A percentile compares a stretch with the other conserved stretches of the same genome.
Conservation (phyloP, 2,888 invertebrate genomes). For the Drosophila anomelani region DNA sequence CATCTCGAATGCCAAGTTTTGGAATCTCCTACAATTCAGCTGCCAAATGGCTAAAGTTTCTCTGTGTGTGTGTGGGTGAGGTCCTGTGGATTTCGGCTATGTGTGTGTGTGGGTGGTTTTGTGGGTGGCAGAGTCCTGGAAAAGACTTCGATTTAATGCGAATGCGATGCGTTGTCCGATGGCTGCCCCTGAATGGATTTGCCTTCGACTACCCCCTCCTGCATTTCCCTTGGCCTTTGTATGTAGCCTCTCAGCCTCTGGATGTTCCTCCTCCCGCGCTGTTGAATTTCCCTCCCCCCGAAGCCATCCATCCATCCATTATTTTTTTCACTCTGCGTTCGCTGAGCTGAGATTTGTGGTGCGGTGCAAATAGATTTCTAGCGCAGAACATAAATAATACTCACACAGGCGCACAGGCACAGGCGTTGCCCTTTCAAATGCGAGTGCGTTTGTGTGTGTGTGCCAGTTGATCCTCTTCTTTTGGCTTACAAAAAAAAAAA, state of each 20-base stretch:
- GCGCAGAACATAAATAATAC: constrained; percentile 83
- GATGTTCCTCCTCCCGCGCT: neutral
- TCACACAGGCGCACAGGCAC: constrained; percentile 54
- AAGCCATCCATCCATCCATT: constrained; percentile 38
- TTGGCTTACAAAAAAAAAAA: constrained; percentile 23
- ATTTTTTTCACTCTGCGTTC: constrained; percentile 57
- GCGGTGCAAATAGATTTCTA: constrained; percentile 83
- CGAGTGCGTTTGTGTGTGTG: constrained; percentile 35
- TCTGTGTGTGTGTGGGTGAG: constrained; percentile 12
- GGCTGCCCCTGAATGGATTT: constrained; percentile 50
- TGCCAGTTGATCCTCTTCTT: constrained; percentile 66
- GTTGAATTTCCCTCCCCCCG: neutral
- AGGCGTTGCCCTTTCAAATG: constrained; percentile 29
- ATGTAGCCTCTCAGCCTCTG: neutral
- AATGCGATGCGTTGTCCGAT: constrained; percentile 62
- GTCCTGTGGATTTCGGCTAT: constrained; percentile 3
- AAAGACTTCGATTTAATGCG: constrained; percentile 82
- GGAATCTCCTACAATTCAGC: constrained; percentile 64
- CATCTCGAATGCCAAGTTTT: constrained; percentile 41
- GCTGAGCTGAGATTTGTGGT: constrained; percentile 83
- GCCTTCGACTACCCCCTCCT: constrained; percentile 25
- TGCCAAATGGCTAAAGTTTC: constrained; percentile 71
- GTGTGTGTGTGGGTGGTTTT: neutral
- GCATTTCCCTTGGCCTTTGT: constrained; percentile 21
- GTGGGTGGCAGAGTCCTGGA: constrained; percentile 42